phyloP scores from a whole-genome alignment of 2,888 invertebrate genomes.

The Tiliacea citrago region DNA sequence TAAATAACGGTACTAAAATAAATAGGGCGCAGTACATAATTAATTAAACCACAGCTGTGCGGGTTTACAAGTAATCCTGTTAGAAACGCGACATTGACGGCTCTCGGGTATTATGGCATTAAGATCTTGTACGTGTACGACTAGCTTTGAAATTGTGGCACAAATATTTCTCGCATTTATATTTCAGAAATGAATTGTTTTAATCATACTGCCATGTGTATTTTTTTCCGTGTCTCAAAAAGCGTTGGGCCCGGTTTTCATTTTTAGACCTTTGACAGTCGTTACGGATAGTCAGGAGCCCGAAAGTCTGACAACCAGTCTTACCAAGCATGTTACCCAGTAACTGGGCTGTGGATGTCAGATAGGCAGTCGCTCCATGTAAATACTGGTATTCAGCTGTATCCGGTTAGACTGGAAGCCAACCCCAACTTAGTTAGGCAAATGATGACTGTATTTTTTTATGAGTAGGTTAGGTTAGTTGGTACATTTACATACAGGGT shows the following conservation, averaged over 20 bases:
- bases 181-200: neutral
- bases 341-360: neutral
- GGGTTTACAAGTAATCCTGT: constrained; percentile 51
- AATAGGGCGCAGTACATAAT: constrained; percentile 50
- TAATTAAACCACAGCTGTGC: constrained; percentile 56
- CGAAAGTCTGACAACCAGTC: neutral
- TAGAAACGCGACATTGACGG: constrained; percentile 56
- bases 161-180: constrained; percentile 10
- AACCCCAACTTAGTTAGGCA: too few species aligned
- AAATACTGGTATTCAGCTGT: too few species aligned
- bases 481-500: too few species aligned
- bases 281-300: neutral
- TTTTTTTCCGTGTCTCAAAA: neutral
- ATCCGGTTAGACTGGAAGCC: too few species aligned
- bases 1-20: constrained; percentile 36
- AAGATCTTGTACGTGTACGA: constrained; percentile 22
- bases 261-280: neutral
- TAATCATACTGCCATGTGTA: neutral
- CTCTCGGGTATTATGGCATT: constrained; percentile 37
- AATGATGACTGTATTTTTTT: neutral
- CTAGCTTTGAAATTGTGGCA: constrained; percentile 38
- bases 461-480: neutral
- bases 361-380: too few species aligned
- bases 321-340: neutral
- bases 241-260: neutral